Percentiles rank a stretch among this genome's conserved stretches.
phyloP scores from a whole-genome alignment of 2,113 vertebrate genomes.

The Heliornis fulica region DNA sequence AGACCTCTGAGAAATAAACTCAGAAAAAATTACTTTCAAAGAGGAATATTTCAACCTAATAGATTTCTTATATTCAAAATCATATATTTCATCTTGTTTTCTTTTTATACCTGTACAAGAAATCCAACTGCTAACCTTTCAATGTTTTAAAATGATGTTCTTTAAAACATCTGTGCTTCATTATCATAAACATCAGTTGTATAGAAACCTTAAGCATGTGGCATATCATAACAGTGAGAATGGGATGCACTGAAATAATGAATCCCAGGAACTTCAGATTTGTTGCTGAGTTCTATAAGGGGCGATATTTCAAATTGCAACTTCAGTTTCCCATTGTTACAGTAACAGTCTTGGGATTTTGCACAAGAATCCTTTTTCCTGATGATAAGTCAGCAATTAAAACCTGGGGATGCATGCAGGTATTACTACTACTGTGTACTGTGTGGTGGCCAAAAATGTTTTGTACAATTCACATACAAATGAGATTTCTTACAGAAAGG shows the following conservation, averaged over 20 bases:
- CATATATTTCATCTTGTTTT: not conserved
- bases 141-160: slow-evolving; percentile 21
- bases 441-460: not conserved
- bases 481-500: not conserved
- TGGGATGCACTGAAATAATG: not conserved
- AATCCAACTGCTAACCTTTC: slow-evolving; percentile 34
- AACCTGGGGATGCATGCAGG: not conserved
- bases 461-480: not conserved
- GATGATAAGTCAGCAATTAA: not conserved
- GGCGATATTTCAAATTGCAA: not conserved
- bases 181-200: slow-evolving; percentile 64
- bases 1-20: not conserved
- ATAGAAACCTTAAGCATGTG: slow-evolving; percentile 2
- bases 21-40: not conserved
- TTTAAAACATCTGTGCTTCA: slow-evolving; percentile 56
- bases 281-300: not conserved
- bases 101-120: slow-evolving; percentile 12
- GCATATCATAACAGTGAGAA: not conserved
- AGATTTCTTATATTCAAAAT: too few relatives aligned
- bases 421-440: not conserved
- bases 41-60: not conserved
- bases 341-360: not conserved
- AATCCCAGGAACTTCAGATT: not conserved
- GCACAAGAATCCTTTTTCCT: not conserved
- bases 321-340: not conserved